Conservation (phyloP, 2,113 vertebrate genomes). For the Talpa occidentalis region DNA sequence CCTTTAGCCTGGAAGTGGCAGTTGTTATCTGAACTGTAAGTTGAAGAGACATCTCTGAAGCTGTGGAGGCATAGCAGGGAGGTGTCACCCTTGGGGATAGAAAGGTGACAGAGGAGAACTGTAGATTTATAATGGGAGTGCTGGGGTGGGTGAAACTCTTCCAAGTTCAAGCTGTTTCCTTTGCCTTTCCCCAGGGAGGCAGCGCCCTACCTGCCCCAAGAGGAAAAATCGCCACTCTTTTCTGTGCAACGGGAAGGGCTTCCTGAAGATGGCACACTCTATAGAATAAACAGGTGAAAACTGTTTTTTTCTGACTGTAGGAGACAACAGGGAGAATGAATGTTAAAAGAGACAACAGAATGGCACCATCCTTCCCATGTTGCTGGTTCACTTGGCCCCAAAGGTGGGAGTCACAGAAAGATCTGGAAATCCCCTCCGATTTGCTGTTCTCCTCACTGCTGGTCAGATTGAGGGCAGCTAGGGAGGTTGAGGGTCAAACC, state of each 20-base stretch:
- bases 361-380: background rate
- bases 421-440: background rate
- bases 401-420: background rate
- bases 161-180: background rate
- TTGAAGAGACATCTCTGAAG: background rate
- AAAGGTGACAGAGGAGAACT: background rate
- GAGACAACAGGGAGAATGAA: background rate
- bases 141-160: background rate
- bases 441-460: background rate
- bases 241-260: slow-evolving; percentile 90
- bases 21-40: slow-evolving; percentile 90
- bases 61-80: background rate
- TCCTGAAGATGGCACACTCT: slow-evolving; percentile 84
- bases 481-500: background rate
- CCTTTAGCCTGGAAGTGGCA: slow-evolving; percentile 89
- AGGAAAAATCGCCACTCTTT: slow-evolving; percentile 90
- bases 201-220: slow-evolving; percentile 91
- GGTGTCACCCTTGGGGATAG: background rate
- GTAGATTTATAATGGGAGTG: background rate
- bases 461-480: background rate
- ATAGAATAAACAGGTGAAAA: slow-evolving; percentile 90
- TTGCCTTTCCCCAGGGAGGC: slow-evolving; percentile 87
- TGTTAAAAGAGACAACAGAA: background rate
- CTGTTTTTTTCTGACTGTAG: background rate
- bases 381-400: background rate